Percentiles rank a stretch among this genome's conserved stretches.
Evolutionary conservation across 2,797 vertebrate genomes (phyloP).

Genomic region (Balearica regulorum): DNA sequence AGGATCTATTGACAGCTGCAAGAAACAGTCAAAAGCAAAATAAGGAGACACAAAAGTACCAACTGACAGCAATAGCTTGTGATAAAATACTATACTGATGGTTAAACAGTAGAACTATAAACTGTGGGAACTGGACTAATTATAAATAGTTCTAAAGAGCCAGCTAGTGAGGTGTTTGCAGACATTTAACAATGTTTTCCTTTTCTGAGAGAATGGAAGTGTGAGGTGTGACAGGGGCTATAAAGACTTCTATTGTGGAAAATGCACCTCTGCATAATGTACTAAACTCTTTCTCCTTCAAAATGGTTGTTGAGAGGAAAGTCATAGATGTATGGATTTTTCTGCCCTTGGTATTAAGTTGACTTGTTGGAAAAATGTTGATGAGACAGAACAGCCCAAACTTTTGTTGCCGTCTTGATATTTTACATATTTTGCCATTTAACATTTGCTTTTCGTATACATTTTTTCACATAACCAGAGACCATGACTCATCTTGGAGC

Average conservation of each 20-base stretch:
- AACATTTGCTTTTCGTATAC: not conserved
- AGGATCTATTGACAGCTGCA: not conserved
- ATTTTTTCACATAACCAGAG: not conserved
- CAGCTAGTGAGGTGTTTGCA: not conserved
- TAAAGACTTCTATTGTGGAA: not conserved
- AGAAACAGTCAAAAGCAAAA: not conserved
- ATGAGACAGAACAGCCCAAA: not conserved
- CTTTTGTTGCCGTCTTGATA: not conserved
- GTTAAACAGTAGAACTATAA: not conserved
- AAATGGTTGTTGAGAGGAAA: not conserved
- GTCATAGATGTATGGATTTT: not conserved
- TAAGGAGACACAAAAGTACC: not conserved
- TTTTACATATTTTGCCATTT: not conserved
- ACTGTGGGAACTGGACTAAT: not conserved
- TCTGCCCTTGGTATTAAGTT: not conserved
- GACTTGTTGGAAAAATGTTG: not conserved
- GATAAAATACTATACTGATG: not conserved
- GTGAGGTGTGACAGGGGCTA: not conserved
- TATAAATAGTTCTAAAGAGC: not conserved
- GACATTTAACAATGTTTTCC: not conserved
- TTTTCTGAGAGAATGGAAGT: not conserved
- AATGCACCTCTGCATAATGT: not conserved
- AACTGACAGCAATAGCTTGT: not conserved
- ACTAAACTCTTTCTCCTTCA: not conserved
- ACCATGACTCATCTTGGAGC: not conserved